These are phyloP conservation scores for Papilio helenus DNA, from an alignment of 1,140 invertebrate genomes.

Conservation along the genomic window DNA sequence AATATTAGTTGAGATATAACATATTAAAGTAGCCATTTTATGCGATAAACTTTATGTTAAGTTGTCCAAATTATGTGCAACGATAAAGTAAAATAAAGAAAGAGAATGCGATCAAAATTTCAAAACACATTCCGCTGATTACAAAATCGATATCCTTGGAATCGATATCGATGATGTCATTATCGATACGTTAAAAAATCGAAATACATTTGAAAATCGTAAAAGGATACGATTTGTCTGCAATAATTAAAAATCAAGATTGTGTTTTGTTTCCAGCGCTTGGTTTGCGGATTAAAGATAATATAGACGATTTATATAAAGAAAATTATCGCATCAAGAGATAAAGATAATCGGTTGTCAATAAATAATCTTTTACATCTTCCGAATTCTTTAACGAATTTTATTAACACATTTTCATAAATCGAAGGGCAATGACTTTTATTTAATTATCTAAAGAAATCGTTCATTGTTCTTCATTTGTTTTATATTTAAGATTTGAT, in stretches of 20 bases:
- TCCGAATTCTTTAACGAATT: neutral
- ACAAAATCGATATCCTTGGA: neutral
- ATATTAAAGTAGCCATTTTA: too few species aligned
- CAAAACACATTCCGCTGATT: neutral
- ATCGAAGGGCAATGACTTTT: neutral
- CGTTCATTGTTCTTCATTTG: neutral
- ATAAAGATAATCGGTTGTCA: neutral
- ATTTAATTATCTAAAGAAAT: neutral
- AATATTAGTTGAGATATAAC: too few species aligned
- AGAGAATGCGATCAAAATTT: neutral
- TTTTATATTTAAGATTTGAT: neutral
- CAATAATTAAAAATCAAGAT: constrained; percentile 1
- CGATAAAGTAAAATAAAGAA: too few species aligned
- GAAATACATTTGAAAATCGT: constrained; percentile 1
- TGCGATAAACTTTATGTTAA: too few species aligned
- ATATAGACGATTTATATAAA: neutral
- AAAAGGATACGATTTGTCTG: neutral
- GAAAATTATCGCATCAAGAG: neutral
- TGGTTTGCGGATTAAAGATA: neutral
- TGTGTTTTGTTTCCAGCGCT: neutral
- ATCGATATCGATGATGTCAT: constrained; percentile 1
- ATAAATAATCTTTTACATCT: neutral
- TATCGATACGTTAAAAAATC: neutral
- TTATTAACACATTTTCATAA: neutral
- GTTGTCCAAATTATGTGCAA: too few species aligned